Conservation (phyloP, 2,888 invertebrate genomes). For the Ecliptopera silaceata region DNA sequence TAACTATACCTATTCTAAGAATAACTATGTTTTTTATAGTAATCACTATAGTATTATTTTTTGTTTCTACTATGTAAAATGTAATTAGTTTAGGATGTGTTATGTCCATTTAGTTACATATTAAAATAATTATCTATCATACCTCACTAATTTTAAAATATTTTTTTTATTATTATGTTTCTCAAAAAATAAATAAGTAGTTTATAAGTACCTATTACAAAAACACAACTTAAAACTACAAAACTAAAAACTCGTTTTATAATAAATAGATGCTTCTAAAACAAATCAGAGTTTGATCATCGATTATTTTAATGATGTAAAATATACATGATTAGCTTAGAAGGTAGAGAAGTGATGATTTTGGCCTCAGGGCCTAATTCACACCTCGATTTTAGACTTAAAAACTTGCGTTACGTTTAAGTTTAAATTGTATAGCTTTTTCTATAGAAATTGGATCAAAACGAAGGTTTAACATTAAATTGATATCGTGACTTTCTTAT, state of each 20-base stretch:
- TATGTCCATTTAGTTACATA: too few species aligned
- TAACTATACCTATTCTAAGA: too few species aligned
- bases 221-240: neutral
- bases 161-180: too few species aligned
- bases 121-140: too few species aligned
- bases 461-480: neutral
- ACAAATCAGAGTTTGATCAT: conserved; percentile 32
- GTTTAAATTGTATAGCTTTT: conserved; percentile 1
- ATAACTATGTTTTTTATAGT: too few species aligned
- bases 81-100: too few species aligned
- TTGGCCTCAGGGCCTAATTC: conserved; percentile 48
- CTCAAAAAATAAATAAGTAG: too few species aligned
- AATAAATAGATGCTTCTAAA: neutral
- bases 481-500: neutral
- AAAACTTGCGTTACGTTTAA: conserved; percentile 7
- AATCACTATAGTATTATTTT: too few species aligned
- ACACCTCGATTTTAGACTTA: conserved; percentile 35
- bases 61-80: too few species aligned
- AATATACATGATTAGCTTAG: conserved; percentile 42
- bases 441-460: conserved; percentile 5
- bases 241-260: neutral
- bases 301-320: conserved; percentile 48
- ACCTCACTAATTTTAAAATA: too few species aligned
- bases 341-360: conserved; percentile 54
- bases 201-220: too few species aligned